Conservation (phyloP, 2,113 vertebrate genomes). For the Lepus americanus region DNA sequence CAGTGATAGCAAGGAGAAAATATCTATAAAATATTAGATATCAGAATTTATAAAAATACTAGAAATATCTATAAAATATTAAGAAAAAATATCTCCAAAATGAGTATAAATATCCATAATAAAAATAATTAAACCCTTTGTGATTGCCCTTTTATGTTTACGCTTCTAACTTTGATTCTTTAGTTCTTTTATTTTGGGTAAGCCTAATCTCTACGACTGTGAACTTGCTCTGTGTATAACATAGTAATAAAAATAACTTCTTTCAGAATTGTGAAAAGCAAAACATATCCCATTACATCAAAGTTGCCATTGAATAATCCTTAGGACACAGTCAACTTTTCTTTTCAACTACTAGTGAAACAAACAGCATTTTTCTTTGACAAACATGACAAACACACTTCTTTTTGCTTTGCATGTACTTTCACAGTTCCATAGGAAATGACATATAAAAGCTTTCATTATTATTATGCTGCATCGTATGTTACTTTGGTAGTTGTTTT, state of each 20-base stretch:
- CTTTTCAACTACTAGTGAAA: not conserved
- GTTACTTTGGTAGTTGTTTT: not conserved
- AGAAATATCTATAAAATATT: not conserved
- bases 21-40: not conserved
- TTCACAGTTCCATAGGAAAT: not conserved
- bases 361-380: not conserved
- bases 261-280: not conserved
- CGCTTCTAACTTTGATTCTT: not conserved
- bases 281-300: not conserved
- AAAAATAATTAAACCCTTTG: not conserved
- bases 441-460: not conserved
- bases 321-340: not conserved
- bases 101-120: not conserved
- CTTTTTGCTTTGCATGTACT: not conserved
- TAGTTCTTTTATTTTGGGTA: not conserved
- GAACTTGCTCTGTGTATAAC: slow-evolving; percentile 13
- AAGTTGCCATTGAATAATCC: not conserved
- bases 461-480: not conserved
- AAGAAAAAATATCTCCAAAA: slow-evolving; percentile 13
- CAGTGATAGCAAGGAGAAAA: not conserved
- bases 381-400: not conserved
- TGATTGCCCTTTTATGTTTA: not conserved
- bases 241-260: not conserved
- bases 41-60: too few relatives aligned
- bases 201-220: not conserved